phyloP scores from a whole-genome alignment of 53 echinoderm and acorn worm species.

The Echinarachnius parma region DNA sequence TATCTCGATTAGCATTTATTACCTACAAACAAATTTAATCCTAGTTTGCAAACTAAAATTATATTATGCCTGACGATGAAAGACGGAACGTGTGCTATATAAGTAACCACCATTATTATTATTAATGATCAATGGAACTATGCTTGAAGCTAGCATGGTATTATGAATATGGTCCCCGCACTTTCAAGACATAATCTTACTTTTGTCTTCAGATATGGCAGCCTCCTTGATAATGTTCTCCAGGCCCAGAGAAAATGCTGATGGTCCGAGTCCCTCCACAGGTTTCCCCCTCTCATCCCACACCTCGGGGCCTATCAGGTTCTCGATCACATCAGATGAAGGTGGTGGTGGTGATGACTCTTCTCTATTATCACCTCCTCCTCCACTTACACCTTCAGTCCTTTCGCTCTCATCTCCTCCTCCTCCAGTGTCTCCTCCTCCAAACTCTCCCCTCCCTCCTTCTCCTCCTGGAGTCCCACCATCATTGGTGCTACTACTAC shows the following conservation, averaged over 20 bases:
- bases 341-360: background rate
- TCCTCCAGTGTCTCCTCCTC: slow-evolving; percentile 14
- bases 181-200: slow-evolving; percentile 47
- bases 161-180: no score
- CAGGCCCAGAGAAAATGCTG: slow-evolving; percentile 77
- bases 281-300: slow-evolving; percentile 28
- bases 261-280: slow-evolving; percentile 63
- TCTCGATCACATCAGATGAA: slow-evolving; percentile 55
- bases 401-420: background rate
- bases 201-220: slow-evolving; percentile 63
- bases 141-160: no score
- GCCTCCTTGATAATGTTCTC: slow-evolving; percentile 84
- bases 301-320: slow-evolving; percentile 61
- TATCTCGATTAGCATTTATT: no score
- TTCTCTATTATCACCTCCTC: background rate
- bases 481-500: no score
- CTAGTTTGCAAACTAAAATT: background rate
- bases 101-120: no score
- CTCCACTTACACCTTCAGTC: background rate
- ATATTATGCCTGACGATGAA: no score
- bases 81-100: no score
- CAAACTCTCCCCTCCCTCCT: background rate
- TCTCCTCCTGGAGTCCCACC: background rate
- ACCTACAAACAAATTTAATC: no score
- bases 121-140: no score